phyloP scores from a whole-genome alignment of 2,888 invertebrate genomes.

The Heteromyza rotundicornis region DNA sequence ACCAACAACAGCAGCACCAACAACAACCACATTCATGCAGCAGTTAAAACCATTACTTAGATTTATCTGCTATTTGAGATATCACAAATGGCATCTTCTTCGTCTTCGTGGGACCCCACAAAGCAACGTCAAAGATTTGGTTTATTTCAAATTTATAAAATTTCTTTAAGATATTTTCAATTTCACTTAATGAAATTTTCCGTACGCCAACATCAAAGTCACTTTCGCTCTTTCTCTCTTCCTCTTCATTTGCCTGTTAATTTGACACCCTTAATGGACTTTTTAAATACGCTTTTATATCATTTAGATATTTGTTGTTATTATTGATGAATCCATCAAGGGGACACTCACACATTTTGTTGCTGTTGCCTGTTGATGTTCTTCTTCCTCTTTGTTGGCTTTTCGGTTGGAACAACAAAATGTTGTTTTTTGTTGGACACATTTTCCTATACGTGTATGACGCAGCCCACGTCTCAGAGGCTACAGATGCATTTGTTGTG shows the following conservation, averaged over 20 bases:
- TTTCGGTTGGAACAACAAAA: background rate
- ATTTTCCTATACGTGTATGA: slow-evolving; percentile 5
- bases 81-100: slow-evolving; percentile 19
- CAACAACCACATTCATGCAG: background rate
- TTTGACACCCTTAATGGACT: slow-evolving; percentile 1
- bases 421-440: background rate
- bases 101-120: slow-evolving; percentile 6
- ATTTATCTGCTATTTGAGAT: slow-evolving; percentile 14
- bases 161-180: background rate
- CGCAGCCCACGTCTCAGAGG: background rate
- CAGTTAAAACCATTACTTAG: slow-evolving; percentile 7
- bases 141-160: background rate
- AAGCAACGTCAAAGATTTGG: slow-evolving; percentile 9
- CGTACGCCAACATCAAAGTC: background rate
- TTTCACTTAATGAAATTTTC: background rate
- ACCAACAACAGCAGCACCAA: background rate
- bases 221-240: slow-evolving; percentile 4
- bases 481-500: slow-evolving; percentile 29
- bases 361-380: background rate
- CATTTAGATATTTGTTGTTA: background rate
- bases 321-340: background rate
- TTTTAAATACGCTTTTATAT: background rate
- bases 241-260: background rate
- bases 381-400: background rate
- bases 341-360: background rate